Base-by-base conservation (phyloP, 2,888 invertebrate genomes). In the Trimorus sp. region DNA sequence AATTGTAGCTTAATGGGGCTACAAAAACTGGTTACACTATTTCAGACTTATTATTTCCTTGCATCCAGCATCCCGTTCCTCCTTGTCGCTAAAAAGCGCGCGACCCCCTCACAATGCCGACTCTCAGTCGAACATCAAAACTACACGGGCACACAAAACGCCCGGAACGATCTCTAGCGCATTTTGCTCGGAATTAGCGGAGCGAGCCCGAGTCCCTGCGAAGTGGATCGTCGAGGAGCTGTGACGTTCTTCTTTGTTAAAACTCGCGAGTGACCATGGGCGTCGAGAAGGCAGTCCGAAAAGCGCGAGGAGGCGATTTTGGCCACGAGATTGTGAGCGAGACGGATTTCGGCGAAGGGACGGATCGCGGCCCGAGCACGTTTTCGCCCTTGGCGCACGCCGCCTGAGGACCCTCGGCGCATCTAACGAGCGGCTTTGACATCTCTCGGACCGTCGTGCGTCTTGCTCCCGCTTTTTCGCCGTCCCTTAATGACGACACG, bases 341-440 rank as follows among this genome's bases (percentile, higher is more conserved):
- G 86, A 86, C 86, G 9, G 53, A 53, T 26, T 15, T 14, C 80
- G 84, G 85, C 83, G 88, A 87, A 87, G 88, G 89, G 88, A 89
- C 77, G 84, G 89, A 89, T 89, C 84, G 87, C 88, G 89, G 89
- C 89, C 90, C 88, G 89, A 91, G 91, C 91, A 92, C 91, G 91
- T 92, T 91, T 90, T 91, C 91, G 90, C 91, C 91, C 91, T 92
- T 91, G 90, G 91, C 88, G 87, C 85, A 87, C 86, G 86, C 85
- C 87, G 26, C 26, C 86, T 89, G 90, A 91, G 91, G 90, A 91
- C 91, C 90, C 91, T 91, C 86, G 88, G 88, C 88, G 88, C 87
- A 87, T 90, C 90, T 92, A 92, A 92, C 91, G 91, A 92, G 91
- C 90, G 87, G 91, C 91, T 91, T 91, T 92, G 91, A 91, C 91